phyloP scores from a whole-genome alignment of 1,140 invertebrate genomes.

The Apis florea region DNA sequence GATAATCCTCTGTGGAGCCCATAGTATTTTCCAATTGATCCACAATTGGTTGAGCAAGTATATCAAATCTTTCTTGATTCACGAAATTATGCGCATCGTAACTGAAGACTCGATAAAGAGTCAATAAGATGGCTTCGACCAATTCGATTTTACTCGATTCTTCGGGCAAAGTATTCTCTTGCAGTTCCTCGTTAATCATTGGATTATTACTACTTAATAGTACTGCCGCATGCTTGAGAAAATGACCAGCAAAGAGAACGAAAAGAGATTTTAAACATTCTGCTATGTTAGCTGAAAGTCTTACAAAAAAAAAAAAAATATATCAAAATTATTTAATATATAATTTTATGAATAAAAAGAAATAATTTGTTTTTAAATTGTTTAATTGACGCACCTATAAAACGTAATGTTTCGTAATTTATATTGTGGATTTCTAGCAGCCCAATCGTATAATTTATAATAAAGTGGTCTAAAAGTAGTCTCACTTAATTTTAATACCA shows the following conservation, averaged over 20 bases:
- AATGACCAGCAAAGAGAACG: slow-evolving; percentile 92
- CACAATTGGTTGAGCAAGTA: slow-evolving; percentile 91
- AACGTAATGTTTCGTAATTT: slow-evolving; percentile 88
- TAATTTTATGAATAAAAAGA: not conserved
- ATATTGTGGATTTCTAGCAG: slow-evolving; percentile 82
- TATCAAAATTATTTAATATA: not conserved
- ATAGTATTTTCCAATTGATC: slow-evolving; percentile 93
- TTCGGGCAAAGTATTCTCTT: slow-evolving; percentile 79
- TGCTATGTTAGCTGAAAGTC: slow-evolving; percentile 88
- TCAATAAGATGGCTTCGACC: slow-evolving; percentile 86
- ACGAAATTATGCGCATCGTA: slow-evolving; percentile 92
- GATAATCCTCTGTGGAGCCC: slow-evolving; percentile 83
- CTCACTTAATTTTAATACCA: slow-evolving; percentile 94
- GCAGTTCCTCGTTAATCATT: slow-evolving; percentile 70
- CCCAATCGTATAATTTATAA: slow-evolving; percentile 93
- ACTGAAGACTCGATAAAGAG: slow-evolving; percentile 88
- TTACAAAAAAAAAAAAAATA: slow-evolving; percentile 54
- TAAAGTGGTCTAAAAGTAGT: slow-evolving; percentile 92
- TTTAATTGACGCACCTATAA: slow-evolving; percentile 82
- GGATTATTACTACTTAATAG: slow-evolving; percentile 82
- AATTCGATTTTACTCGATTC: slow-evolving; percentile 83
- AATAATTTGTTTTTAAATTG: too few species aligned
- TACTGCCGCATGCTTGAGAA: slow-evolving; percentile 89
- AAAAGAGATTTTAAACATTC: slow-evolving; percentile 93
- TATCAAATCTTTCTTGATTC: slow-evolving; percentile 91